Percentiles rank a stretch among this genome's conserved stretches.
Conservation (phyloP, 2,888 invertebrate genomes). For the Julus scanicus region DNA sequence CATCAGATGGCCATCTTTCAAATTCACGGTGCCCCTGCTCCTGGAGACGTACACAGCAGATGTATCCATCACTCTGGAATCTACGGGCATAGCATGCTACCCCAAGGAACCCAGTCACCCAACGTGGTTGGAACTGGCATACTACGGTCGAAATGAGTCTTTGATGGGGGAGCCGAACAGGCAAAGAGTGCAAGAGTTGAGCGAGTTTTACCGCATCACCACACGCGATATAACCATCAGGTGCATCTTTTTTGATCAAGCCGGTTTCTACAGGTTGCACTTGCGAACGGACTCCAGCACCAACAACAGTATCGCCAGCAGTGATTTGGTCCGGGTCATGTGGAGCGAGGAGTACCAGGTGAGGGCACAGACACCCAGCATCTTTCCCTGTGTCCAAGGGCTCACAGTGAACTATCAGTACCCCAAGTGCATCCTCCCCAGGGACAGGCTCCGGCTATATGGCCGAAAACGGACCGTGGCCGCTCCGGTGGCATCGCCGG, state of each 20-base stretch:
- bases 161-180: not conserved
- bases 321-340: conserved; percentile 30
- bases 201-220: conserved; percentile 47
- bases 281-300: not conserved
- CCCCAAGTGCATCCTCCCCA: conserved; percentile 53
- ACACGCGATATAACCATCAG: conserved; percentile 46
- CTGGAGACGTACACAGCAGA: conserved; percentile 54
- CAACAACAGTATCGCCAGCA: not conserved
- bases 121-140: conserved; percentile 52
- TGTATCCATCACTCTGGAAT: conserved; percentile 44
- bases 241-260: conserved; percentile 51
- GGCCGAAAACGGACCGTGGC: conserved; percentile 30
- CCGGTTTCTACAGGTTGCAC: conserved; percentile 48
- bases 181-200: conserved; percentile 43
- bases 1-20: conserved; percentile 53
- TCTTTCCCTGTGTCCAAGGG: conserved; percentile 51
- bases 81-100: conserved; percentile 47
- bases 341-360: conserved; percentile 54
- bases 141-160: conserved; percentile 41
- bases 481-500: conserved; percentile 48
- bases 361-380: not conserved
- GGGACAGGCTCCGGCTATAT: conserved; percentile 46
- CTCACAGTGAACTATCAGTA: conserved; percentile 45
- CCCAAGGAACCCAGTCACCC: conserved; percentile 12
- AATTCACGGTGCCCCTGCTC: conserved; percentile 44